Percentiles rank a stretch among this genome's conserved stretches.
Evolutionary conservation across 2,797 vertebrate species (phyloP).

Genomic region (Petrocephalus schoutedeni): DNA sequence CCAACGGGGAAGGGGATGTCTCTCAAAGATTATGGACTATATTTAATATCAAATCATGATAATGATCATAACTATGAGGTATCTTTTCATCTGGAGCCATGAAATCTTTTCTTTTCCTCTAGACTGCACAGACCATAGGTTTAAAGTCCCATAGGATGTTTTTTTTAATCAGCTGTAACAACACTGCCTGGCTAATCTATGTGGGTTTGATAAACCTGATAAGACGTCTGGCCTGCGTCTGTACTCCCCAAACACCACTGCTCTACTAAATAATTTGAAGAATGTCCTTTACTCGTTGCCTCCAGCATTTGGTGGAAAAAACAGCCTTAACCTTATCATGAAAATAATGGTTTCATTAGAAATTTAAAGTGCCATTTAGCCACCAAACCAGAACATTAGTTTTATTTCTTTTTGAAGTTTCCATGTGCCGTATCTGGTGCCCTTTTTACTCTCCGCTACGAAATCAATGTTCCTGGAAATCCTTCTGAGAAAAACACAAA

Average conservation of each 20-base stretch:
- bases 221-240: background rate
- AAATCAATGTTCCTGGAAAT: slow-evolving; percentile 25
- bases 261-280: background rate
- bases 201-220: background rate
- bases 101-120: background rate
- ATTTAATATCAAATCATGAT: background rate
- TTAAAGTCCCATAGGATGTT: background rate
- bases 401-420: background rate
- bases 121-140: background rate
- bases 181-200: background rate
- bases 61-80: background rate
- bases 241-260: background rate
- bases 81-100: background rate
- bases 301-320: background rate
- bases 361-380: slow-evolving; percentile 1
- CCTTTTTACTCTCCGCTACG: slow-evolving; percentile 16
- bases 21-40: background rate
- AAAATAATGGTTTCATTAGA: background rate
- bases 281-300: background rate
- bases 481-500: slow-evolving; percentile 11
- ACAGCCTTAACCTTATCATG: background rate
- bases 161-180: background rate
- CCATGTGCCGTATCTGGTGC: slow-evolving; percentile 27
- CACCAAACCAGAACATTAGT: background rate
- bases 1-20: background rate